A percentile compares a stretch with the other conserved stretches of the same genome.
phyloP scores from a whole-genome alignment of 2,888 invertebrate genomes.

The Tipula confusa region DNA sequence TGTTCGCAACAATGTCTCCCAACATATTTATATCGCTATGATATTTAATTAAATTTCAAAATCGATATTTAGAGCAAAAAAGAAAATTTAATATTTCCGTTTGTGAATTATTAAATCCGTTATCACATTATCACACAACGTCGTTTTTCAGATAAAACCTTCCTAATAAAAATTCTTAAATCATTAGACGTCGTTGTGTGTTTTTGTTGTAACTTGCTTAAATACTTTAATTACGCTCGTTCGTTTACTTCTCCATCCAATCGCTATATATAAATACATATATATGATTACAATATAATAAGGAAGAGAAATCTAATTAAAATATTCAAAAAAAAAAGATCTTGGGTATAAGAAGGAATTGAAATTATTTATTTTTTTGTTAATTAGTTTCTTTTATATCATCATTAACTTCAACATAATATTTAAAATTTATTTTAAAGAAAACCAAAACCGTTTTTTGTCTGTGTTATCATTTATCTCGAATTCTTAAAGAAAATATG shows the following conservation, averaged over 20 bases:
- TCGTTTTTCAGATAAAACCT: neutral
- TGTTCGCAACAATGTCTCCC: neutral
- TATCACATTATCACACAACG: neutral
- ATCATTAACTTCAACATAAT: conserved; percentile 25
- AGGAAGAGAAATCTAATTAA: neutral
- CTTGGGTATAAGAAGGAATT: neutral
- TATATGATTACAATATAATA: neutral
- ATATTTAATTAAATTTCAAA: neutral
- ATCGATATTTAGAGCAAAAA: no score
- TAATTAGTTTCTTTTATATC: conserved; percentile 20
- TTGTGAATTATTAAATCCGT: neutral
- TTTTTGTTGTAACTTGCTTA: neutral
- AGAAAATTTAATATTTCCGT: neutral
- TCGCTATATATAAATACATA: neutral
- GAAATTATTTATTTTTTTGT: neutral
- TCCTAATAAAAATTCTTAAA: neutral
- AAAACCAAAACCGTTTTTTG: neutral
- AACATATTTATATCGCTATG: neutral
- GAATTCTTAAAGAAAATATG: neutral
- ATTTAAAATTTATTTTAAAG: neutral
- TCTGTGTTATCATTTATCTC: neutral
- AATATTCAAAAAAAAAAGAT: neutral
- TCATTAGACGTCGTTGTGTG: neutral
- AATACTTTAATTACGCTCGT: neutral
- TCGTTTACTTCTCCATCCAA: neutral